Base-by-base conservation (phyloP, 2,888 invertebrate genomes). In the Hirtodrosophila duncani region DNA sequence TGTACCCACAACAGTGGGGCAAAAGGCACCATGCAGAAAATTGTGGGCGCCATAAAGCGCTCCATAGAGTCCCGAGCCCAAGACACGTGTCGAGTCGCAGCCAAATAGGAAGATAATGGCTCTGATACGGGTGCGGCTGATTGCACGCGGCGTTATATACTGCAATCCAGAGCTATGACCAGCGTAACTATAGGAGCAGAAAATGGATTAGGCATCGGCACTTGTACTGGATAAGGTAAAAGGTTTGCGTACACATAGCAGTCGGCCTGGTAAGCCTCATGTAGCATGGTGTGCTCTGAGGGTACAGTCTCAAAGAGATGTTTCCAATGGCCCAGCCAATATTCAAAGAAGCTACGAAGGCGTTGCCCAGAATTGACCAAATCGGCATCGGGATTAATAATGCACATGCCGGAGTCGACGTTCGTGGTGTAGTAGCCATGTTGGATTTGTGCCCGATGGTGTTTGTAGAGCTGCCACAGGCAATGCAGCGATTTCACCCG, bases 141-240 rank as follows among this genome's bases (percentile, higher is more conserved):
- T 86, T 58, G 88, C 85, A 26, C 89, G 88, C 14, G 88, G 88
- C 9, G 88, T 86, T 34, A 91, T 85, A 71, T 89, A 91, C 70
- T 90, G 90, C 27, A 89, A 85, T 0, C 92, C 92, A 51, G 89
- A 89, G 2, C 92, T 92, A 83, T 93, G 93, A 14, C 93, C 93
- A 74, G 89, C 89, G 83, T 92, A 93, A 9, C 92, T 92, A 75
- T 8, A 41, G 24, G 13, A 39, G 1, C 26, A 50, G 5, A 26
- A 30, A 6, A 14, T 31, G 13, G 6, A 13, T 38, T 45, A 23
- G 13, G 5, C 9, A 43, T 38, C 41, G 7, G 4, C 2, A 24
- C 9, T 27, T 3, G 4, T 10, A 16, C 83, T 13, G 0, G 5
- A 24, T 18, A 7, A 16, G n/a, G 5, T 0, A 0, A 4, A 1